Evolutionary conservation across 2,888 invertebrate species (phyloP), one percentile per base, ranked within the genome.

Genomic region (Dione juno): DNA sequence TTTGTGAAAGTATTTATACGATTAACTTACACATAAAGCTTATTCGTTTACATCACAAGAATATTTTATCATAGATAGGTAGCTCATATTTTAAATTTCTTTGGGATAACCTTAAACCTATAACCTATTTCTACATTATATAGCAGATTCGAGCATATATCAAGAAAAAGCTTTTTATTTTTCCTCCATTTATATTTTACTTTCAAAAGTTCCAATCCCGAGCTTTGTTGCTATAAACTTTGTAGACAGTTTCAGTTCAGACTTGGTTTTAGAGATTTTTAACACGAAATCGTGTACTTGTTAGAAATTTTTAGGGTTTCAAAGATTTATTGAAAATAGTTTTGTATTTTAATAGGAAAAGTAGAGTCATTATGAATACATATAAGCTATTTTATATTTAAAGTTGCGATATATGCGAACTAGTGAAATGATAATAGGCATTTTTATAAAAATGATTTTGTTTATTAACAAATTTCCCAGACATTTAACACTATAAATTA

Each of bases 201-300:
- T 61, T n/a, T 61, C 14, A 28, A 61, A 61, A 61, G 28, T 28
- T 61, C 10, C n/a, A 28, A 61, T 61, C 61, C n/a, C 16, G 3
- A 61, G 61, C 45, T 61, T 45, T 61, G 61, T 61, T 61, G 61
- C 45, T 61, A 43, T 16, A n/a, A 61, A 61, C 45, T 61, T 61
- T 11, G 61, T 61, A 61, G 45, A 61, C 45, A 45, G 61, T 61
- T 61, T 45, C 35, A 45, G 61, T 61, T 45, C 45, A 16, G 35
- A 35, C 43, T 45, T 35, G 16, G 16, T 28, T 28, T 61, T 45
- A 61, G 28, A 61, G 28, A 45, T 61, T 61, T 35, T 45, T 61
- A 61, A 61, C 61, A 61, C 61, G 61, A 61, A 28, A 45, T 61
- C 7, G n/a, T 61, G 0, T 35, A 61, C 45, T 45, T 45, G 43